These are phyloP conservation scores for Spermophilus dauricus DNA, from an alignment of 2,113 vertebrate species.

Conservation along the genomic window DNA sequence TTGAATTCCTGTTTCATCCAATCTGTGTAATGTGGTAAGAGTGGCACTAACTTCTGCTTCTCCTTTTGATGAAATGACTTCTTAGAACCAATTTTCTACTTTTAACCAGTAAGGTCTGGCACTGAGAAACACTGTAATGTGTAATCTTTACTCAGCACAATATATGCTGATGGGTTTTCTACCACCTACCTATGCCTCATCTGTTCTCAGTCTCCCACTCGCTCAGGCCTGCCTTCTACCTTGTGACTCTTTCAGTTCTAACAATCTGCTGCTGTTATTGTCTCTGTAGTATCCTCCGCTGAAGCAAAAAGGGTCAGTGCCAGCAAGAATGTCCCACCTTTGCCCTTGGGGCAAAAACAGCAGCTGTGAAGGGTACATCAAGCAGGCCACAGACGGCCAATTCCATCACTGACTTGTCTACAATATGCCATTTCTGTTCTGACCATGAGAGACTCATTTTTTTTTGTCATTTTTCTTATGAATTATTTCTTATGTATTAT, in stretches of 20 bases:
- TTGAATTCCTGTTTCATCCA: background rate
- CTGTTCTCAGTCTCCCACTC: background rate
- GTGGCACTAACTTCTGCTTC: background rate
- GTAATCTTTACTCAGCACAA: background rate
- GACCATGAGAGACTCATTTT: background rate
- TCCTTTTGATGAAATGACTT: background rate
- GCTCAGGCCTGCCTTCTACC: background rate
- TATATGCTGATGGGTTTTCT: background rate
- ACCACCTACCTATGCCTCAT: background rate
- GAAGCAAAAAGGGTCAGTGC: background rate
- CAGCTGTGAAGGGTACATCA: background rate
- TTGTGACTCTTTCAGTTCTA: background rate
- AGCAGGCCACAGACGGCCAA: background rate
- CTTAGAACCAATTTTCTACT: background rate
- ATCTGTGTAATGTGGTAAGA: background rate
- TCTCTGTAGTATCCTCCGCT: background rate
- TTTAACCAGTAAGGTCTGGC: background rate
- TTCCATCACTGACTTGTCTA: background rate
- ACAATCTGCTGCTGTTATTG: background rate
- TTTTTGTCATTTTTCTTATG: background rate
- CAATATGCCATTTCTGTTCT: background rate
- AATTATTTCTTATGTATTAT: too few species aligned
- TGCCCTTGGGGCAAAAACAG: background rate
- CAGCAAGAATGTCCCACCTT: accelerated
- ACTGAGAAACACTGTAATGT: background rate